Evolutionary conservation across 2,113 vertebrate genomes (phyloP), one percentile per base, ranked within the genome.

Genomic region (Sisor rabdophorus): DNA sequence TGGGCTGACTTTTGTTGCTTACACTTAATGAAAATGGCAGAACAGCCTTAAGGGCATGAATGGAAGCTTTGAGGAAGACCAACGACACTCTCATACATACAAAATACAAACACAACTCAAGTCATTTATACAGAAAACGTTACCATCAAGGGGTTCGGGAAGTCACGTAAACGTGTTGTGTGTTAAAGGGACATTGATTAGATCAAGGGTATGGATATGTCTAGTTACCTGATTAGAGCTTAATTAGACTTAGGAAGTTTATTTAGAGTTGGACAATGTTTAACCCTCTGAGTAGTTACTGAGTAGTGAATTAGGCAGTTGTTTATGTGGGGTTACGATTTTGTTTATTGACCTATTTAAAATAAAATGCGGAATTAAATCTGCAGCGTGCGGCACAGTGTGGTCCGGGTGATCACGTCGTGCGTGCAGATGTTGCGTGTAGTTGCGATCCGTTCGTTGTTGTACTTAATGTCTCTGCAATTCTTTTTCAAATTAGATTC

Each of bases 241-340:
- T 70, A 68, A 53, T 36, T 68, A 48, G 54, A 64, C 65, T 48
- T 59, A 64, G 53, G 59, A 56, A 63, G 60, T 60, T 79, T n/a
- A 53, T 75, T 73, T 9, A 60, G 65, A 81, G 72, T 84, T 81
- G 73, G 77, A 73, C 48, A 64, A 76, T 85, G 79, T 90, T 91
- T 91, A 91, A 91, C 90, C 88, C 89, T 91, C 90, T 90, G 90
- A 91, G 88, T 91, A 91, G 88, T 91, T 87, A 89, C 55, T 72
- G 28, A 26, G 28, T 54, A 50, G 55, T 28, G 30, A 44, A 28
- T 72, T 78, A 87, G 86, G 82, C 80, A 22, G 76, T n/a, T 47
- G 60, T 67, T 79, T 76, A 76, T 20, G 53, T n/a, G 6, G 30
- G 44, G 47, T 82, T 72, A 76, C 19, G 19, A 15, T 71, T 19